Conservation (phyloP, 2,888 invertebrate species). For the Aspidiotus rigidus region DNA sequence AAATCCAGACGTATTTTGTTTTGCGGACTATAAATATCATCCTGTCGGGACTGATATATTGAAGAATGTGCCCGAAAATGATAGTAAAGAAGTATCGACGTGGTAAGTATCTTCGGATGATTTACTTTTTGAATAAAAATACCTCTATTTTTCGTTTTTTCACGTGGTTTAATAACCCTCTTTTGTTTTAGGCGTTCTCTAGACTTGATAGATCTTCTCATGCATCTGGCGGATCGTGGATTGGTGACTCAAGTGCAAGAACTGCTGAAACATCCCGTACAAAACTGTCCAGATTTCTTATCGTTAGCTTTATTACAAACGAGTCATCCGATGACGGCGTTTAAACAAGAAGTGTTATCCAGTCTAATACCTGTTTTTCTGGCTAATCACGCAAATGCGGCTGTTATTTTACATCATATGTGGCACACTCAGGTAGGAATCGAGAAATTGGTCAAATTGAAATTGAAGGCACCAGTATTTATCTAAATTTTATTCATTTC, state of each 20-base stretch:
- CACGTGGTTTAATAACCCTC: background rate
- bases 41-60: constrained; percentile 77
- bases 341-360: constrained; percentile 77
- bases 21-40: constrained; percentile 83
- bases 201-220: constrained; percentile 77
- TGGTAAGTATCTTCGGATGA: constrained; percentile 52
- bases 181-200: constrained; percentile 57
- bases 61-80: constrained; percentile 89
- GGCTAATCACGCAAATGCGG: constrained; percentile 91
- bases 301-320: constrained; percentile 82
- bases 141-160: background rate
- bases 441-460: background rate
- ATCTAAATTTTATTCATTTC: background rate
- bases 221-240: constrained; percentile 80
- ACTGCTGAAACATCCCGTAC: constrained; percentile 80
- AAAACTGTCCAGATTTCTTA: constrained; percentile 89
- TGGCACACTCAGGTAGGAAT: constrained; percentile 66
- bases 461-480: background rate
- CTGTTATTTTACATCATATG: constrained; percentile 88
- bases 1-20: constrained; percentile 85
- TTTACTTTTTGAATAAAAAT: background rate
- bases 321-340: constrained; percentile 63
- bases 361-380: constrained; percentile 86
- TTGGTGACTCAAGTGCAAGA: constrained; percentile 75
- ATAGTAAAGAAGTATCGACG: constrained; percentile 83